Conservation (phyloP, 2,888 invertebrate genomes). For the Serrognathus titanus region DNA sequence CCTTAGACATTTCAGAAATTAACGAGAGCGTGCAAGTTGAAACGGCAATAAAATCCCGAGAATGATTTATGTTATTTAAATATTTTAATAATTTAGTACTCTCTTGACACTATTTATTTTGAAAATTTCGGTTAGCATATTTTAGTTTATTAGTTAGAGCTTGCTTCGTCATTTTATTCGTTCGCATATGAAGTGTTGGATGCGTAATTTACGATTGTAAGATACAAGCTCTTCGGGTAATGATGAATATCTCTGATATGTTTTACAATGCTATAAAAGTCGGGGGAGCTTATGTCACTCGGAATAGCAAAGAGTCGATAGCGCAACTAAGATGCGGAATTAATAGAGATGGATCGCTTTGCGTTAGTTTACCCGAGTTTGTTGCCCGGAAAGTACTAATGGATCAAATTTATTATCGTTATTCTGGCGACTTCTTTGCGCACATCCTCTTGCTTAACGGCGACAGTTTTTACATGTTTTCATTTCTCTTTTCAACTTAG, state of each 20-base stretch:
- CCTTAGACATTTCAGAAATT: too few relatives aligned
- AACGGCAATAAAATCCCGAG: too few relatives aligned
- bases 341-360: conserved; percentile 35
- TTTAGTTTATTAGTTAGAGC: too few relatives aligned
- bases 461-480: too few relatives aligned
- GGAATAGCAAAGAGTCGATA: conserved; percentile 17
- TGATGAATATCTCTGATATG: conserved; percentile 39
- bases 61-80: too few relatives aligned
- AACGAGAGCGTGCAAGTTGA: too few relatives aligned
- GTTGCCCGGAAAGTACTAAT: conserved; percentile 32
- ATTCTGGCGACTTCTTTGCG: background rate
- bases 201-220: background rate
- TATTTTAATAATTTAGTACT: too few relatives aligned
- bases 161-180: too few relatives aligned
- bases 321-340: conserved; percentile 32
- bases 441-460: background rate
- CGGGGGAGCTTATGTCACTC: conserved; percentile 33
- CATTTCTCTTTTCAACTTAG: too few relatives aligned
- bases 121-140: too few relatives aligned
- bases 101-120: too few relatives aligned
- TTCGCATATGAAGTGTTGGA: background rate
- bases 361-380: conserved; percentile 30
- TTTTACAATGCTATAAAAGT: conserved; percentile 40
- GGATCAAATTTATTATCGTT: conserved; percentile 33
- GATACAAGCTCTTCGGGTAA: conserved; percentile 27